Evolutionary conservation across 2,113 vertebrate species (phyloP).

Genomic region (Sylvicapra grimmia): DNA sequence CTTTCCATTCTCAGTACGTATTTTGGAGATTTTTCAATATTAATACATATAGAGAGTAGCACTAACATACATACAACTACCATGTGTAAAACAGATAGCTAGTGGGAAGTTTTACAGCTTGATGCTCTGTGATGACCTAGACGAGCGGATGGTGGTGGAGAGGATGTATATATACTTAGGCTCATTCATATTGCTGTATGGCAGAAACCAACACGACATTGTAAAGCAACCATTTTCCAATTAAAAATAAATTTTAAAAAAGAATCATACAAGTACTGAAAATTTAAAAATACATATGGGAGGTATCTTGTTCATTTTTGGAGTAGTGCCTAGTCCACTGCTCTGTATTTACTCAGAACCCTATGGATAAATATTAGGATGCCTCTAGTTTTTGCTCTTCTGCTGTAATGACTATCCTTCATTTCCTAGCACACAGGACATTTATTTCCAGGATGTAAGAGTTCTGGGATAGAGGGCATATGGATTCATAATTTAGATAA

Average conservation of each 20-base stretch:
- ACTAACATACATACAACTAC: background rate
- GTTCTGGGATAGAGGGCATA: background rate
- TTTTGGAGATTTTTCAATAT: background rate
- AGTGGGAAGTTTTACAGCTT: background rate
- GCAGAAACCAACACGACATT: background rate
- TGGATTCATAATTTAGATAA: background rate
- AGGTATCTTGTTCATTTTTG: background rate
- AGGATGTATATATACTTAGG: background rate
- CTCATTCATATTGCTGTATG: background rate
- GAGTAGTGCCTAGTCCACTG: background rate
- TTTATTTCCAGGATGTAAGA: background rate
- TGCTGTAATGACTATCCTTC: background rate
- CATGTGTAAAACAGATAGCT: background rate
- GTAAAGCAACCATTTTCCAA: background rate
- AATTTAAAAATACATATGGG: background rate
- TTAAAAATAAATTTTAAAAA: background rate
- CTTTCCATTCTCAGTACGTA: background rate
- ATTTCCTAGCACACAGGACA: background rate
- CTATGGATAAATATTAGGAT: background rate
- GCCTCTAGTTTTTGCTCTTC: background rate
- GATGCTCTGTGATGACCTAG: background rate
- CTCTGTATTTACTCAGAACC: background rate
- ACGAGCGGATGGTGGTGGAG: rapidly evolving
- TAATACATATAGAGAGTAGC: background rate
- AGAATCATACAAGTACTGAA: background rate